Conservation (phyloP, 2,888 invertebrate species). For the Alentia gelatinosa region DNA sequence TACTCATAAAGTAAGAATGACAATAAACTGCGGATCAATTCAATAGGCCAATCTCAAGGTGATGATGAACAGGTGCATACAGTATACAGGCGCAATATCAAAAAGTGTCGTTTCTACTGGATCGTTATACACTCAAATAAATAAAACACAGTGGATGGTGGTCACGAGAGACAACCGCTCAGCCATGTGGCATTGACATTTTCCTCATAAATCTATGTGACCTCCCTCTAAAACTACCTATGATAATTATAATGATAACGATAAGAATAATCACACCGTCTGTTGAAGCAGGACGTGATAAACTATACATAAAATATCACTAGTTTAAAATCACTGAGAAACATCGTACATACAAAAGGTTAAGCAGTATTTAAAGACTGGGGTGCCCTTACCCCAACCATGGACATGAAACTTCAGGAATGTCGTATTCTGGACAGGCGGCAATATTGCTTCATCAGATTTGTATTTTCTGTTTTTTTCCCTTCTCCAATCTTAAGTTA, state of each 20-base stretch:
- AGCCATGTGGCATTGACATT: not conserved
- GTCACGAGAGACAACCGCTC: not conserved
- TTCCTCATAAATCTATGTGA: not conserved
- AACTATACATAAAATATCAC: conserved; percentile 50
- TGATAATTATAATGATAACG: conserved; percentile 48
- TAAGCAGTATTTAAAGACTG: conserved; percentile 35
- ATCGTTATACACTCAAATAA: conserved; percentile 12
- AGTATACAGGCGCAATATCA: conserved; percentile 10
- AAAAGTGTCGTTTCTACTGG: not conserved
- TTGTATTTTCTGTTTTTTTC: not conserved
- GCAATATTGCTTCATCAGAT: conserved; percentile 28
- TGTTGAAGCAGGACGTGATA: conserved; percentile 25
- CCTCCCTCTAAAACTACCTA: conserved; percentile 47
- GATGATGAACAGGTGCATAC: not conserved
- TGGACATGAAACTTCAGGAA: conserved; percentile 37
- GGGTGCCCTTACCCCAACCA: conserved; percentile 22
- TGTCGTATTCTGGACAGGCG: conserved; percentile 41
- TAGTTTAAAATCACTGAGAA: conserved; percentile 52
- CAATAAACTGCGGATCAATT: not conserved
- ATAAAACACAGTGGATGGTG: conserved; percentile 8
- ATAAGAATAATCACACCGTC: conserved; percentile 45
- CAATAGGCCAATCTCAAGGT: not conserved
- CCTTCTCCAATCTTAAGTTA: not conserved
- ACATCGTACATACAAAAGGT: conserved; percentile 47
- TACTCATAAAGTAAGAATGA: not conserved